These are phyloP conservation scores for Arge pagana DNA, from an alignment of 2,888 invertebrate genomes.

Conservation along the genomic window DNA sequence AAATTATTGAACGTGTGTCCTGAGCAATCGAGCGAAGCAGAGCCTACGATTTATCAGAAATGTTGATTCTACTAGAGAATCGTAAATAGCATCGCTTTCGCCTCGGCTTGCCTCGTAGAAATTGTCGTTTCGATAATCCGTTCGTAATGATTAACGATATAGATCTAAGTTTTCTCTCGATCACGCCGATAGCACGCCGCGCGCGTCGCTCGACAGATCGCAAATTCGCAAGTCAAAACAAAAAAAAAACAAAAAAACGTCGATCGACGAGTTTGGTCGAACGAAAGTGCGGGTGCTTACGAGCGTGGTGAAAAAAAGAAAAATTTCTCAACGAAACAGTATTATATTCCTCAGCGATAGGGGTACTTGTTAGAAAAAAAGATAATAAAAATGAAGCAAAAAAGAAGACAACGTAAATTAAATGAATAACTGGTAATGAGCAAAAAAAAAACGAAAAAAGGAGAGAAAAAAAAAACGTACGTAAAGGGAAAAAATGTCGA, in stretches of 20 bases:
- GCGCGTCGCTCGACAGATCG: no score
- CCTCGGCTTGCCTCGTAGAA: slow-evolving; percentile 1
- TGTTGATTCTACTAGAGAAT: not conserved
- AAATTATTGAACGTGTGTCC: no score
- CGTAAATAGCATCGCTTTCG: slow-evolving; percentile 1
- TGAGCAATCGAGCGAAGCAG: no score
- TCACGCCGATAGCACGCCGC: not conserved
- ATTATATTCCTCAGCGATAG: slow-evolving; percentile 44
- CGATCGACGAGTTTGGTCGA: no score
- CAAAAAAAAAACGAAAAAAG: slow-evolving; percentile 31
- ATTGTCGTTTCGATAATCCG: slow-evolving; percentile 1
- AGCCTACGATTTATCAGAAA: not conserved
- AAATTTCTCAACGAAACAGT: slow-evolving; percentile 46
- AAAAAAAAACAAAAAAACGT: not conserved
- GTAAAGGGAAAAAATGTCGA: no score
- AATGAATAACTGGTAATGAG: slow-evolving; percentile 7
- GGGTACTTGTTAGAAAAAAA: not conserved
- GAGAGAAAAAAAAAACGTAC: not conserved
- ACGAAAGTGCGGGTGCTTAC: no score
- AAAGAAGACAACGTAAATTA: slow-evolving; percentile 1
- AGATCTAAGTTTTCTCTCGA: slow-evolving; percentile 8
- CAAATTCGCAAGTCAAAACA: no score
- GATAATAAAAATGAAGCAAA: no score
- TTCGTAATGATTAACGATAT: slow-evolving; percentile 11
- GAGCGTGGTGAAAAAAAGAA: no score